Percentiles rank a stretch among this genome's conserved stretches.
Evolutionary conservation across 92 coral and sea anemone genomes (phyloP).

Genomic region (Hydrozoanthus gracilis): DNA sequence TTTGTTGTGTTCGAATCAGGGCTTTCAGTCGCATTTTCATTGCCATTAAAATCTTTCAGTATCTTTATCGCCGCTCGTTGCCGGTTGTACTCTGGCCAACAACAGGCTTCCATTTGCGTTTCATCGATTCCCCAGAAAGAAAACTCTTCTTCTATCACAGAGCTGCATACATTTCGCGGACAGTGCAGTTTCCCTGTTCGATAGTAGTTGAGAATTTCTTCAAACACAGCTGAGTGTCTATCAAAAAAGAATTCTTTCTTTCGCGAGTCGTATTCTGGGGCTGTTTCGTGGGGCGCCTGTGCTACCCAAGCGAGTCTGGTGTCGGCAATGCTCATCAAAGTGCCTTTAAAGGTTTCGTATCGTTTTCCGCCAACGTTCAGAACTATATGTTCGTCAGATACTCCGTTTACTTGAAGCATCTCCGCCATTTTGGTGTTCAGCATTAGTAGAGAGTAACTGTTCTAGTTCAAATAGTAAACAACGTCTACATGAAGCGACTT

Average conservation of each 20-base stretch:
- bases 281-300: conserved; percentile 62
- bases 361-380: conserved; percentile 81
- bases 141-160: conserved; percentile 77
- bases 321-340: conserved; percentile 80
- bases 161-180: conserved; percentile 83
- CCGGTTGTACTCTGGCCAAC: conserved; percentile 86
- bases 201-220: conserved; percentile 79
- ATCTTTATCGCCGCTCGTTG: conserved; percentile 77
- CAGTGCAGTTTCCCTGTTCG: conserved; percentile 86
- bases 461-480: not conserved
- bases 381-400: conserved; percentile 58
- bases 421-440: conserved; percentile 13
- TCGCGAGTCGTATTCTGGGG: conserved; percentile 64
- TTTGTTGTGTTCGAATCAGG: conserved; percentile 45
- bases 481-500: too few species aligned
- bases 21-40: conserved; percentile 53
- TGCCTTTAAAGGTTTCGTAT: conserved; percentile 76
- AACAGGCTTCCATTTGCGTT: conserved; percentile 81
- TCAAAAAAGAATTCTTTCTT: conserved; percentile 82
- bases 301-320: conserved; percentile 84
- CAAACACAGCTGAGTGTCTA: conserved; percentile 78
- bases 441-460: not conserved
- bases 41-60: conserved; percentile 61
- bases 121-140: conserved; percentile 90
- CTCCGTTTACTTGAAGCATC: not conserved